Base-by-base conservation (phyloP, 2,888 invertebrate species). In the Malthinus flaveolus region DNA sequence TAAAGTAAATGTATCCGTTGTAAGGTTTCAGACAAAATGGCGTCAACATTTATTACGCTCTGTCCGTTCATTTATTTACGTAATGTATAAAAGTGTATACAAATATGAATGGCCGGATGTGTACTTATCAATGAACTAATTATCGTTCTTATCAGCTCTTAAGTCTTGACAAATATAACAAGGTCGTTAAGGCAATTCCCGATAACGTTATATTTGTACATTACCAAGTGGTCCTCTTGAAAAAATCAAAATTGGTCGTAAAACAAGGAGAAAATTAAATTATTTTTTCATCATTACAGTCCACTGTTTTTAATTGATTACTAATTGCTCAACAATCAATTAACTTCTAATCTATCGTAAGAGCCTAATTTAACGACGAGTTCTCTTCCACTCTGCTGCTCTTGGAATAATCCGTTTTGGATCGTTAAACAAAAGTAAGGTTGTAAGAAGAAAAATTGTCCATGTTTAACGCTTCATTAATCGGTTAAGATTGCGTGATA, bases 121-220 rank as follows among this genome's bases (percentile, higher is more conserved):
- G 55, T 49, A 50, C 47, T 56, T 66, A 66, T 66, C 63, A 64
- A 63, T 64, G 64, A 58, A 63, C 63, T 66, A 66, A 66, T 66
- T 64, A 64, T 64, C 58, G 49, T 53, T 46, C 60, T 66, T 66
- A 66, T 66, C 66, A 52, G 53, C 49, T 61, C 55, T 52, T 49
- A 52, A 60, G 62, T 60, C 59, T 62, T 62, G 50, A 62, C 63
- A 63, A 63, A 63, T 63, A 63, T 61, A 63, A 63, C 63, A 63
- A 63, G 63, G 63, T 63, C 63, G 63, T 62, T 63, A 62, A 63
- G 61, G 56, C 57, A 57, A 57, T 54, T 54, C 37, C 36, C 34
- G 54, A 54, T 54, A 54, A 54, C 13, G 32, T 8, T 34, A 13
- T 33, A 33, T 44, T 51, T 12, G 42, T 33, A 13, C 13, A 12